Percentiles rank a stretch among this genome's conserved stretches.
Conservation (phyloP, 2,797 vertebrate species). For the Apogon talboti region DNA sequence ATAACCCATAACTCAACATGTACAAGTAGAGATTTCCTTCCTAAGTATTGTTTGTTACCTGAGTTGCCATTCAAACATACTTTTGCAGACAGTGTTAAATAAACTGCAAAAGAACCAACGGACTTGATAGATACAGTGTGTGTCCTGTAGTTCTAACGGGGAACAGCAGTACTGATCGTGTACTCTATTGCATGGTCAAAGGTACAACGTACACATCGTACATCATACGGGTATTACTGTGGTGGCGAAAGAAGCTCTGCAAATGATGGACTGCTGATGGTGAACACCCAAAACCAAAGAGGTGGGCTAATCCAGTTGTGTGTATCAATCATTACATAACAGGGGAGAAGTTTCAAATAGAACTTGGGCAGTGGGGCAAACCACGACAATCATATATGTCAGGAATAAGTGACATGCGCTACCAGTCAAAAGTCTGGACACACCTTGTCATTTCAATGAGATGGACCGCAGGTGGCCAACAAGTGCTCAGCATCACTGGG, state of each 20-base stretch:
- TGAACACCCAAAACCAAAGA: not conserved
- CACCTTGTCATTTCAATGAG: too few species aligned
- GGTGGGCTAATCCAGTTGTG: slow-evolving; percentile 7
- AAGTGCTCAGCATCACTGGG: too few species aligned
- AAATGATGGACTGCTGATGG: slow-evolving; percentile 16
- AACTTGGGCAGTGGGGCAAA: slow-evolving; percentile 15
- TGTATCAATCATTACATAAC: slow-evolving; percentile 8
- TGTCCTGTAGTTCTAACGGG: slow-evolving; percentile 41
- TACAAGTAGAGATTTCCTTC: slow-evolving; percentile 41
- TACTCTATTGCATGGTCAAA: slow-evolving; percentile 59
- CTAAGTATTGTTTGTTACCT: slow-evolving; percentile 73
- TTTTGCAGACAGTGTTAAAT: slow-evolving; percentile 68
- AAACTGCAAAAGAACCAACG: slow-evolving; percentile 64
- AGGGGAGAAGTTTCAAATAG: slow-evolving; percentile 19
- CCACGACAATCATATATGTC: slow-evolving; percentile 28
- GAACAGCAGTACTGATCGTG: slow-evolving; percentile 40
- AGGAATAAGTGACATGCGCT: slow-evolving; percentile 2
- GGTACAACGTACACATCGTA: slow-evolving; percentile 19
- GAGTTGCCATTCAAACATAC: slow-evolving; percentile 75
- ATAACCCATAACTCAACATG: slow-evolving; percentile 34
- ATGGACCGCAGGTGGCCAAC: too few species aligned
- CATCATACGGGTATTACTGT: slow-evolving; percentile 14
- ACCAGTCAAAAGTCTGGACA: too few species aligned
- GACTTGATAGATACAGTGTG: slow-evolving; percentile 55
- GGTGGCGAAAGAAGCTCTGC: slow-evolving; percentile 37